A percentile compares a stretch with the other conserved stretches of the same genome.
Evolutionary conservation across 2,113 vertebrate genomes (phyloP).

Genomic region (Isurus oxyrinchus): DNA sequence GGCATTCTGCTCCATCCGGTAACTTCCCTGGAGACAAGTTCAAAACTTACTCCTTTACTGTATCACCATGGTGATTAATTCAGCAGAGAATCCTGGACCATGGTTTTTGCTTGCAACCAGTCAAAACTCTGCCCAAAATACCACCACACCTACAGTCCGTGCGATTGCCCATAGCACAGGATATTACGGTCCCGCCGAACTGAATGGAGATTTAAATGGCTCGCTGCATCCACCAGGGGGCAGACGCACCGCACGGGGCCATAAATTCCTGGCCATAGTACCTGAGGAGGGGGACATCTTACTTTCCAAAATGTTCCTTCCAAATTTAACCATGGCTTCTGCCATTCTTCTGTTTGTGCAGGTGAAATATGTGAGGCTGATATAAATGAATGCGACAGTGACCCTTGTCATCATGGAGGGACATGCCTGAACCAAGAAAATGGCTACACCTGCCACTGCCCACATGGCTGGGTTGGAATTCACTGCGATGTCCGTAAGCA

Average conservation of each 20-base stretch:
- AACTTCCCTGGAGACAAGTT: background rate
- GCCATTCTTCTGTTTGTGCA: conserved; percentile 45
- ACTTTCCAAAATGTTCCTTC: background rate
- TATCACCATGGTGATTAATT: background rate
- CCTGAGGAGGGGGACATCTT: background rate
- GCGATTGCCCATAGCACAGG: no score
- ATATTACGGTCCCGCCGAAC: no score
- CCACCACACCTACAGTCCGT: background rate
- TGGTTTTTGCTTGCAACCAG: background rate
- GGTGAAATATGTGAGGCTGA: conserved; percentile 86
- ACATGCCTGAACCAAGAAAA: conserved; percentile 89
- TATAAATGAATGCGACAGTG: conserved; percentile 86
- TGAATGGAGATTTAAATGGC: no score
- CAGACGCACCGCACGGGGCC: no score
- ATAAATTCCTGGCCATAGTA: no score
- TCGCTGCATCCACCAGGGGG: no score
- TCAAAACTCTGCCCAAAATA: background rate
- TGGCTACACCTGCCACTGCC: conserved; percentile 85
- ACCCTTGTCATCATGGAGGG: conserved; percentile 84
- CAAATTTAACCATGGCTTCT: background rate
- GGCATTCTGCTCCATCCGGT: background rate
- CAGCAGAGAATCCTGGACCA: background rate
- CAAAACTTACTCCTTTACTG: background rate
- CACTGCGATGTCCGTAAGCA: conserved; percentile 96
- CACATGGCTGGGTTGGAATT: conserved; percentile 87